Conservation (phyloP, 64 coral and sea anemone genomes). For the Actinia tenebrosa region DNA sequence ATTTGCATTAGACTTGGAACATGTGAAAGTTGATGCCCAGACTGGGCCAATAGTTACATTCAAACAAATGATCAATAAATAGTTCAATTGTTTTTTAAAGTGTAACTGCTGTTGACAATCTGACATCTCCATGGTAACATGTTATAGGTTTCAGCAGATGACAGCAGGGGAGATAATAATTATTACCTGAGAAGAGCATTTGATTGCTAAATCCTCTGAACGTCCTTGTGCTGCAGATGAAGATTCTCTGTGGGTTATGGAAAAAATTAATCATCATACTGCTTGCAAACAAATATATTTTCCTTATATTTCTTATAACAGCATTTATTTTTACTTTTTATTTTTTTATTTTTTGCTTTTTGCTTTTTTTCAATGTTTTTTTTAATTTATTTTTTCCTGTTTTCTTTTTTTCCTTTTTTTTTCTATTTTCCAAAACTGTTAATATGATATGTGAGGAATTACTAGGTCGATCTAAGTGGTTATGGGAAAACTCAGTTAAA, state of each 20-base stretch:
- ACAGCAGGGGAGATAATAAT: neutral
- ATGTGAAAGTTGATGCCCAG: too few relatives aligned
- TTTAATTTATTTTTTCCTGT: neutral
- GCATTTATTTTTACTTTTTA: neutral
- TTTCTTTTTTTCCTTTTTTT: too few relatives aligned
- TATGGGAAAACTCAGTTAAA: neutral
- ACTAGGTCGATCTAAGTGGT: neutral
- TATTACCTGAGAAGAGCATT: conserved; percentile 16
- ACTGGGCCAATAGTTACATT: too few relatives aligned
- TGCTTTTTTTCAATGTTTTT: neutral
- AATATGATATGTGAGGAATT: neutral
- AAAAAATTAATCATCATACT: neutral
- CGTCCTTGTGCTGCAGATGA: neutral
- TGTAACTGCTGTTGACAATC: too few relatives aligned
- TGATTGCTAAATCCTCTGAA: neutral
- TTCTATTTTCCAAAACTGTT: too few relatives aligned
- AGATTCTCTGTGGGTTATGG: neutral
- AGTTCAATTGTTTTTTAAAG: too few relatives aligned
- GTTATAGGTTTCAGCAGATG: neutral
- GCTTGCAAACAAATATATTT: neutral
- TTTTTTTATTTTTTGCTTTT: neutral
- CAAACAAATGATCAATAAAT: too few relatives aligned
- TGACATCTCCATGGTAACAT: neutral
- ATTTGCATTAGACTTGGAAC: too few relatives aligned
- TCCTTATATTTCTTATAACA: neutral